These are phyloP conservation scores for Leptonema lineaticorne DNA, from an alignment of 1,140 invertebrate genomes.

Conservation along the genomic window DNA sequence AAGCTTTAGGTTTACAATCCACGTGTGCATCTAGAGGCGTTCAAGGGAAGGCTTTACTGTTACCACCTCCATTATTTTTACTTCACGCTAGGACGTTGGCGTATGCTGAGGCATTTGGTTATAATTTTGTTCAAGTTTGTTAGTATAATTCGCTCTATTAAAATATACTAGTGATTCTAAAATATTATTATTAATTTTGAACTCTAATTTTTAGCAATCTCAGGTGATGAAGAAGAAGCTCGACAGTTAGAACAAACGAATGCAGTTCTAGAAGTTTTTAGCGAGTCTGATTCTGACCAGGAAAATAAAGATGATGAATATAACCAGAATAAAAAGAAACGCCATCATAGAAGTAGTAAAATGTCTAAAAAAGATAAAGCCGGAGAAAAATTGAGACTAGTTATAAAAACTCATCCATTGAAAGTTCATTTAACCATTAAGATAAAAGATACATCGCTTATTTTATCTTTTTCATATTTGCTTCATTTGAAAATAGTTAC, in stretches of 20 bases:
- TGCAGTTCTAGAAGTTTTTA: conserved; percentile 58
- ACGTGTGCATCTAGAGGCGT: conserved; percentile 57
- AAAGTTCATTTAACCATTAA: conserved; percentile 65
- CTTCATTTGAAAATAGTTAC: conserved; percentile 64
- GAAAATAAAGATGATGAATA: conserved; percentile 45
- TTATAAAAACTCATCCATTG: conserved; percentile 74
- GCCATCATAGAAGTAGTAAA: conserved; percentile 59
- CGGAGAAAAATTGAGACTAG: conserved; percentile 66
- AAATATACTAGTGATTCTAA: no score
- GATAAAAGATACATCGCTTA: conserved; percentile 60
- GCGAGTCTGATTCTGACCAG: conserved; percentile 54
- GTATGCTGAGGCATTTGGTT: conserved; percentile 78
- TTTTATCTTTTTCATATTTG: conserved; percentile 62
- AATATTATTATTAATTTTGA: neutral
- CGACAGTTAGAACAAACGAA: conserved; percentile 63
- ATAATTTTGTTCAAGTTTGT: conserved; percentile 51
- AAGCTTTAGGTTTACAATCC: conserved; percentile 77
- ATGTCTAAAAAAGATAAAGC: conserved; percentile 61
- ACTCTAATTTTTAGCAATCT: conserved; percentile 46
- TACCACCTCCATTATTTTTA: conserved; percentile 84
- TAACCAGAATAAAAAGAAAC: conserved; percentile 62
- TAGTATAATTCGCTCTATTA: no score
- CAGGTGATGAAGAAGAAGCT: conserved; percentile 81
- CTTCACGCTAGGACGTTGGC: conserved; percentile 83
- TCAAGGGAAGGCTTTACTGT: conserved; percentile 64